phyloP scores from a whole-genome alignment of 2,888 invertebrate genomes.

The Agrochola litura region DNA sequence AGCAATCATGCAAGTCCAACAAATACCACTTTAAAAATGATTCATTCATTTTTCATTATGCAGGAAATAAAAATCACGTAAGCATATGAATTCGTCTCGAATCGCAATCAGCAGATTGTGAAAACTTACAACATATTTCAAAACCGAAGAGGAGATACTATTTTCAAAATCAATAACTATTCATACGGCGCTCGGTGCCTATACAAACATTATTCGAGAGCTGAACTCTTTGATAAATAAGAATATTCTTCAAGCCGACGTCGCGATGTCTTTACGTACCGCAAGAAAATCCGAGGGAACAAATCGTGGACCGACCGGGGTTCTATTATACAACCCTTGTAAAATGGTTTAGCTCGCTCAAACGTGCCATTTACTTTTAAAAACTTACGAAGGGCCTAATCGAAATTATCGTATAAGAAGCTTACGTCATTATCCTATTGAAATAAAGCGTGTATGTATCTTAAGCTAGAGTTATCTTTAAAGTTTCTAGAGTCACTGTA shows the following conservation, averaged over 20 bases:
- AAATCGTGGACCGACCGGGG: conserved; percentile 57
- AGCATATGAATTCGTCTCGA: conserved; percentile 28
- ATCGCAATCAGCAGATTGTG: conserved; percentile 47
- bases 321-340: conserved; percentile 64
- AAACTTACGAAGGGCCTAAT: conserved; percentile 48
- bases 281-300: conserved; percentile 67
- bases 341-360: conserved; percentile 55
- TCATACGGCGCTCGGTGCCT: conserved; percentile 71
- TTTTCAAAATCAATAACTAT: conserved; percentile 76
- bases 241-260: conserved; percentile 75
- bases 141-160: conserved; percentile 59
- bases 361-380: conserved; percentile 57
- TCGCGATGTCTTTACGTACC: conserved; percentile 67
- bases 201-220: conserved; percentile 74
- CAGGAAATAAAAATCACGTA: conserved; percentile 26
- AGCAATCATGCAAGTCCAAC: too few species aligned
- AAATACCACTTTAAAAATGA: neutral
- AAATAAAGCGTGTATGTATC: conserved; percentile 16
- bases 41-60: conserved; percentile 1
- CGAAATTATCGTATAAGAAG: conserved; percentile 47
- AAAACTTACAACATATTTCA: conserved; percentile 45
- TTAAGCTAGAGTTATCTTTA: neutral
- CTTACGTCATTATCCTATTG: conserved; percentile 41
- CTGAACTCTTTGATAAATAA: conserved; percentile 78
- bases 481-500: neutral